Percentiles rank a stretch among this genome's conserved stretches.
Conservation (phyloP, 1,140 invertebrate species). For the Liolophura sinensis region DNA sequence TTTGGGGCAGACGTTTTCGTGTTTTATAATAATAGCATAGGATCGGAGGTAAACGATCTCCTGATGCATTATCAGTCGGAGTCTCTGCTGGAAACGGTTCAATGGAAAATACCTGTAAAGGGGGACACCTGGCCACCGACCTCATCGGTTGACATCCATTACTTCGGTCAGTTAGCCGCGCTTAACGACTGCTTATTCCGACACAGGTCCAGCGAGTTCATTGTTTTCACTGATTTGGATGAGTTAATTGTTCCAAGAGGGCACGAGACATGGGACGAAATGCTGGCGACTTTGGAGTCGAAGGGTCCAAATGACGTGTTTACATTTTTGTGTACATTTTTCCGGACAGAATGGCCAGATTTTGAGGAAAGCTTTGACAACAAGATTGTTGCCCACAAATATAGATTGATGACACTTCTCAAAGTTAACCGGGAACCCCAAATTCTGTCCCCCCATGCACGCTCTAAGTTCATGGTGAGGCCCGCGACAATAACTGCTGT, state of each 20-base stretch:
- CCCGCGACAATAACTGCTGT: slow-evolving; percentile 83
- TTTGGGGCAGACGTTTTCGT: slow-evolving; percentile 86
- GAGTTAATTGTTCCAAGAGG: slow-evolving; percentile 27
- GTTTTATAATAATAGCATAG: slow-evolving; percentile 89
- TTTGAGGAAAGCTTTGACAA: slow-evolving; percentile 3
- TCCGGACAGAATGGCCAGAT: slow-evolving; percentile 24
- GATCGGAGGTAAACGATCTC: slow-evolving; percentile 69
- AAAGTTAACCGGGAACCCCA: slow-evolving; percentile 18
- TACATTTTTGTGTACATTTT: slow-evolving; percentile 26
- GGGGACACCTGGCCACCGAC: slow-evolving; percentile 21
- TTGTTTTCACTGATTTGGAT: slow-evolving; percentile 27
- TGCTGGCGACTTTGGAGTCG: slow-evolving; percentile 11
- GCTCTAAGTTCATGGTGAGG: slow-evolving; percentile 82
- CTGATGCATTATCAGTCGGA: slow-evolving; percentile 71
- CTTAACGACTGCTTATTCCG: slow-evolving; percentile 31
- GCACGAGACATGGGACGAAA: slow-evolving; percentile 15
- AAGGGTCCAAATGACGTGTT: slow-evolving; percentile 1
- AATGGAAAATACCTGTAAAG: slow-evolving; percentile 69
- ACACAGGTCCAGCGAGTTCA: slow-evolving; percentile 15
- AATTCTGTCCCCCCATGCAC: slow-evolving; percentile 11
- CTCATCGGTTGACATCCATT: slow-evolving; percentile 22
- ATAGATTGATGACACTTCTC: slow-evolving; percentile 18
- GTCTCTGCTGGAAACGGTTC: slow-evolving; percentile 73
- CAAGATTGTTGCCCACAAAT: slow-evolving; percentile 10
- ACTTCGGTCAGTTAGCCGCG: slow-evolving; percentile 27